Percentiles rank a stretch among this genome's conserved stretches.
Evolutionary conservation across 2,113 vertebrate species (phyloP).

Genomic region (Grammomys dolichurus): DNA sequence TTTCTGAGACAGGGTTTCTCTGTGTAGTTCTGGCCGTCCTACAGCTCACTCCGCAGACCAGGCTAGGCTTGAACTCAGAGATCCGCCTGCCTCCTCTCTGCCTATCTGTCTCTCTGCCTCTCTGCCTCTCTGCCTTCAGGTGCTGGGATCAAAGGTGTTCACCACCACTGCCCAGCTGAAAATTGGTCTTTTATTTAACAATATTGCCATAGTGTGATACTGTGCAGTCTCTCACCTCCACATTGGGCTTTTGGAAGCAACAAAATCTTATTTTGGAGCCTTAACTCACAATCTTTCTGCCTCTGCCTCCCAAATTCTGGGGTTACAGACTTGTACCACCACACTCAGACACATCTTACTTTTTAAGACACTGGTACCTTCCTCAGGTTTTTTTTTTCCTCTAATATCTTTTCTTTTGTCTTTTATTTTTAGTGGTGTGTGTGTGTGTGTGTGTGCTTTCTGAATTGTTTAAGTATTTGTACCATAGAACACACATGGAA

Average conservation of each 20-base stretch:
- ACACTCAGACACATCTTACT: not conserved
- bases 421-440: not conserved
- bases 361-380: not conserved
- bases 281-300: not conserved
- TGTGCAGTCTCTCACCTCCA: not conserved
- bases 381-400: not conserved
- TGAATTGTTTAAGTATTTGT: not conserved
- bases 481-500: not conserved
- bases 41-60: not conserved
- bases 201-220: too few species aligned
- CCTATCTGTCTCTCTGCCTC: too few species aligned
- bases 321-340: not conserved
- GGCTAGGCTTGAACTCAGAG: not conserved
- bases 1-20: not conserved
- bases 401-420: not conserved
- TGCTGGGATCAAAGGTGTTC: not conserved
- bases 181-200: constrained; percentile 32
- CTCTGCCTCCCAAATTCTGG: not conserved
- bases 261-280: not conserved
- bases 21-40: not conserved
- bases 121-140: not conserved
- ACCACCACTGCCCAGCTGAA: not conserved
- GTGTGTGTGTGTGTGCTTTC: not conserved
- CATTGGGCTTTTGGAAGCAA: not conserved
- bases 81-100: not conserved